Base-by-base conservation (phyloP, 2,113 vertebrate genomes). In the Phalacrocorax pelagicus region DNA sequence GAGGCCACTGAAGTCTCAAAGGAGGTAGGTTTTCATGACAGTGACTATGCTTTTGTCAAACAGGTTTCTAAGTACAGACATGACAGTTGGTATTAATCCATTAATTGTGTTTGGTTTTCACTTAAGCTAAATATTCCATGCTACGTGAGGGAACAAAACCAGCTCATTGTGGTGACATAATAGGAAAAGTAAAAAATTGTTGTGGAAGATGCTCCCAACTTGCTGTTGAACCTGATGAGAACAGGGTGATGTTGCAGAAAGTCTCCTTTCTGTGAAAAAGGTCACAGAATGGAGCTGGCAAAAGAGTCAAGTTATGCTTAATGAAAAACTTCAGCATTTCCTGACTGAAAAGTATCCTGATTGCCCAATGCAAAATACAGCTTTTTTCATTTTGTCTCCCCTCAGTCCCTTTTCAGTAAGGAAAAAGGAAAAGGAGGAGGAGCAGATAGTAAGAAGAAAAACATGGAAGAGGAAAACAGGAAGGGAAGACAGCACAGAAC, bases 61-160 rank as follows among this genome's bases (percentile, higher is more conserved):
- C 66, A 95, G 54, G 74, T 94, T 94, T 73, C 47, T 30, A 78
- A 70, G 58, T 69, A 15, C 32, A 79, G 30, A 52, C 52, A 2
- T 27, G 74, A 58, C 78, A 82, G 49, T 54, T 82, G 63, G 27
- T 78, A 94, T 80, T 81, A 93, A 83, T 87, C 32, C 70, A 86
- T 94, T 96, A 70, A 72, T 78, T 51, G 24, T 69, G 49, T 79
- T 88, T 93, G 61, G 3, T 84, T 96, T 92, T 84, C 40, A 63
- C 52, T 94, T 78, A 77, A 87, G 58, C 57, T 82, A 63, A 89
- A 59, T 75, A 85, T 62, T 44, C 1, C 2, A 1, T 73, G 44
- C 32, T 80, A 0, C 44, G 1, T 54, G 42, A 70, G 42, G 55
- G 58, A 80, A 12, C 86, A 73, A 92, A 91, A 46, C 29, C 54